Base-by-base conservation (phyloP, 2,113 vertebrate genomes). In the Pelecanoides urinatrix region DNA sequence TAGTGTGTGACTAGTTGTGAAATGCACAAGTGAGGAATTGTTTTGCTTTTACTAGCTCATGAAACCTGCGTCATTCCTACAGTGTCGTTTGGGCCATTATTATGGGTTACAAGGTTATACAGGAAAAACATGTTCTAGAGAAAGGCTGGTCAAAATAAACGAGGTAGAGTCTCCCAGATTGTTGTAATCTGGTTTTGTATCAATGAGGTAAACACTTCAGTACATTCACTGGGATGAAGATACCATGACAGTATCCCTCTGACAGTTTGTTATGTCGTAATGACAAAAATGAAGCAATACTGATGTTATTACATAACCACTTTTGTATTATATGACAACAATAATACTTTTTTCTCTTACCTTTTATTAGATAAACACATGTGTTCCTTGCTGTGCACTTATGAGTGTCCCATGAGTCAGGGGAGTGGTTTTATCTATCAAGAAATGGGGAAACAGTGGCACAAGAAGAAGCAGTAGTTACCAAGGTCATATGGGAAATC, bases 91-190 rank as follows among this genome's bases (percentile, higher is more conserved):
- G 97, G 94, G 84, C 93, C 89, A 94, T 98, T 98, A 98, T 97
- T 96, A 97, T 66, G 80, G 96, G 85, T 97, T 97, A 94, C 77
- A 94, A 96, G 95, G 92, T 94, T 87, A 95, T 96, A 98, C 97
- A 96, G 97, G 97, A 98, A 98, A 98, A 98, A 98, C 97, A 67
- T 88, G 97, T 98, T 98, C 95, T 71, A 62, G 94, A 94, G 96
- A 95, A 93, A 58, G 66, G 92, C 83, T 92, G 97, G 94, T 96
- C 94, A 92, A 75, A 96, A 61, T 94, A 95, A 97, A 94, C 3
- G 34, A 95, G 91, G 93, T 53, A 86, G 74, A 83, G 77, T 61
- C 84, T 85, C 68, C 30, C 61, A 79, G 81, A 49, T 66, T 12
- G 50, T n/a, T 85, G 9, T 72, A 89, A 92, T 96, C 91, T 89